Evolutionary conservation across 2,888 invertebrate genomes (phyloP).

Genomic region (Sminthurinus aureus): DNA sequence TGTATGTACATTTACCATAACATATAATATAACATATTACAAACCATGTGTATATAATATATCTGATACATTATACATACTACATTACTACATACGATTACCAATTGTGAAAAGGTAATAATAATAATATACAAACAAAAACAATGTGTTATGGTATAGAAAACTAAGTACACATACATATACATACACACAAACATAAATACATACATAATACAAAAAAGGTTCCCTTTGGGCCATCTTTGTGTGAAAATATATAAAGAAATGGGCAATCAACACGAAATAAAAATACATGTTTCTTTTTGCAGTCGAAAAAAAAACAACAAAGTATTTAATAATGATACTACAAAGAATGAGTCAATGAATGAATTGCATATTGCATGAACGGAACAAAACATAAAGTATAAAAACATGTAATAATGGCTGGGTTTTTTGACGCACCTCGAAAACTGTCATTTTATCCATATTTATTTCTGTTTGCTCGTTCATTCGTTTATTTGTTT

Average conservation of each 20-base stretch:
- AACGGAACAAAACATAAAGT: too few relatives aligned
- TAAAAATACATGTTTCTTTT: conserved; percentile 60
- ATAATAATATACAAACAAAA: not conserved
- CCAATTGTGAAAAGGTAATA: conserved; percentile 22
- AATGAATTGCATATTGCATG: not conserved
- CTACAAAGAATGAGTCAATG: not conserved
- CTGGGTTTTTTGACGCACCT: conserved; percentile 8
- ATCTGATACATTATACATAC: conserved; percentile 8
- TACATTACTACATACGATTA: conserved; percentile 26
- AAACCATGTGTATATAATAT: too few relatives aligned
- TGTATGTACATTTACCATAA: conserved; percentile 14
- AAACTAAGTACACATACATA: not conserved
- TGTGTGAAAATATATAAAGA: conserved; percentile 51
- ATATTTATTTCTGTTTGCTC: not conserved
- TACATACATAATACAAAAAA: conserved; percentile 27
- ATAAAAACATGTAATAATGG: not conserved
- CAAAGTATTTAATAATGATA: too few relatives aligned
- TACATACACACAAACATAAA: not conserved
- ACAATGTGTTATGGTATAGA: not conserved
- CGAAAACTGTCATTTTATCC: conserved; percentile 9
- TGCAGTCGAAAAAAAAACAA: conserved; percentile 52
- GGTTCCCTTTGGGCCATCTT: conserved; percentile 54
- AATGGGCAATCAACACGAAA: conserved; percentile 60
- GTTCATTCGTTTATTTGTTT: not conserved
- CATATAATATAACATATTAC: too few relatives aligned